These are phyloP conservation scores for Oxyruncus cristatus DNA, from an alignment of 2,113 vertebrate species.

Conservation along the genomic window DNA sequence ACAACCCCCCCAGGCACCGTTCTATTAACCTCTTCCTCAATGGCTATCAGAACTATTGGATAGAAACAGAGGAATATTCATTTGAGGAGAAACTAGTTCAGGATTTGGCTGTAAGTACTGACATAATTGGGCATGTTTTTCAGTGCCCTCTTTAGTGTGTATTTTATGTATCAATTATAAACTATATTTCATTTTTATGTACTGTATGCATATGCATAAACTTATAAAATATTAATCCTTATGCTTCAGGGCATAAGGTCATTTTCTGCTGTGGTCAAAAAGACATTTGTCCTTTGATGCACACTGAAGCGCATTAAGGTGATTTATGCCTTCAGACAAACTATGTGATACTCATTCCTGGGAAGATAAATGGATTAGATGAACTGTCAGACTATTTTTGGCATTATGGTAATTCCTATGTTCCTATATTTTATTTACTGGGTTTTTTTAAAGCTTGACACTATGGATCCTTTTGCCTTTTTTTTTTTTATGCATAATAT, in stretches of 20 bases:
- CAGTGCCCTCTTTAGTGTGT: constrained; percentile 30
- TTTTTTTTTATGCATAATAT: constrained; percentile 23
- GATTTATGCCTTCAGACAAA: not conserved
- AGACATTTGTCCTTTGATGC: not conserved
- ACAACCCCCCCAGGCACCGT: constrained; percentile 93
- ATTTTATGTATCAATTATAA: not conserved
- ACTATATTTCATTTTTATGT: not conserved
- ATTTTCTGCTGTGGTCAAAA: constrained; percentile 4
- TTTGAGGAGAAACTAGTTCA: constrained; percentile 99
- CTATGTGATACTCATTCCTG: not conserved
- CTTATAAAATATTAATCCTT: not conserved
- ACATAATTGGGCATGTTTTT: constrained; percentile 25
- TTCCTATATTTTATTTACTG: constrained; percentile 9
- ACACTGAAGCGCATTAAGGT: not conserved
- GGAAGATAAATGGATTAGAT: not conserved
- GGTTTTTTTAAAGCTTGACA: not conserved
- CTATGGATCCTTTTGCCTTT: constrained; percentile 24
- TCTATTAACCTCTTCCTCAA: constrained; percentile 99
- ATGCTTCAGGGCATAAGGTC: constrained; percentile 2
- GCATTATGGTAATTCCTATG: constrained; percentile 24
- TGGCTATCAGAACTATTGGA: constrained; percentile 99
- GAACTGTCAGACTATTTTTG: not conserved
- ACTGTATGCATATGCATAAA: not conserved
- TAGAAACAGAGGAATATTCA: constrained; percentile 99
- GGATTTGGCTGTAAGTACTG: constrained; percentile 99